Evolutionary conservation across 2,888 invertebrate species (phyloP), one percentile per base, ranked within the genome.

Genomic region (Acleris sparsana): DNA sequence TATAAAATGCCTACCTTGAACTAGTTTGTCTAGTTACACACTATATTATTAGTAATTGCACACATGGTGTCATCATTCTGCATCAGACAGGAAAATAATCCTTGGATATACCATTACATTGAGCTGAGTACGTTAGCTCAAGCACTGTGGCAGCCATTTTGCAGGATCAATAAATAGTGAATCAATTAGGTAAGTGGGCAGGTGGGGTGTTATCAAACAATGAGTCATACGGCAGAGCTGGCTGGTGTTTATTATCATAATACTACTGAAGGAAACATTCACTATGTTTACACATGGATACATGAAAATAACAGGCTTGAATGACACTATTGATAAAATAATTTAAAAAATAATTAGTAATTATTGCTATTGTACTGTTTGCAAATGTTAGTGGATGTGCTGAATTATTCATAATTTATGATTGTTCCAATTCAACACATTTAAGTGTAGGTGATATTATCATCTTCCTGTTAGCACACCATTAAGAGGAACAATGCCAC

Each of bases 81-180:
- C 11, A 39, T 39, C 4, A 46, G 1, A 17, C n/a, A 2, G 5
- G 6, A 17, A 46, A 46, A 7, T 17, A n/a, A 6, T 16, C 5
- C 5, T n/a, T 46, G 17, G 5, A n/a, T 17, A 44, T n/a, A 46
- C 1, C 17, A 46, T 46, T 46, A 7, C 17, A 46, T 46, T 46
- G n/a, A 46, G 17, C 7, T 46, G 2, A 46, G 2, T 46, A 5
- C 13, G 16, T 3, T 22, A 5, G 11, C 39, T 49, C 62, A 17
- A 33, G 6, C 29, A 22, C 17, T 20, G 20, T 9, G 51, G 56
- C 49, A 22, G 51, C 16, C 51, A 16, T 51, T 11, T 16, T 51
- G 49, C 17, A 17, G 63, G 63, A 57, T 63, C 63, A 57, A 63
- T 63, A 63, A 18, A 25, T 9, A 51, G 9, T 18, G 56, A 29